Conservation (phyloP, 37 sponge, comb jelly and placozoan genomes). For the Tethya wilhelma region DNA sequence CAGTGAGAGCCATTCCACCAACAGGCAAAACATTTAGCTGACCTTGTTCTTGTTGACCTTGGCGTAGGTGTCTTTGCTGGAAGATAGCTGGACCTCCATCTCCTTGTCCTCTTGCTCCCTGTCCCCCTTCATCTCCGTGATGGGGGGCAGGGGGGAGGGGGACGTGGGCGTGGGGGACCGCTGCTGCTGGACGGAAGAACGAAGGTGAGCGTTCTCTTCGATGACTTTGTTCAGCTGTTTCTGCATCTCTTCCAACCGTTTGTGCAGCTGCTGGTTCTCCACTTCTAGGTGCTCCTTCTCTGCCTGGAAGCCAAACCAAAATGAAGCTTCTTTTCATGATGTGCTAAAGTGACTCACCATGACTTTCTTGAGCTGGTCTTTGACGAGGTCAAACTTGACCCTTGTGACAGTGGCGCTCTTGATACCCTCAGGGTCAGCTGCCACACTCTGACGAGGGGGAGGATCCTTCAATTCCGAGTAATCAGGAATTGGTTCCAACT, state of each 20-base stretch:
- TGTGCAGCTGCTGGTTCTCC: constrained; percentile 37
- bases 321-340: too few species aligned
- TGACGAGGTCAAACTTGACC: constrained; percentile 21
- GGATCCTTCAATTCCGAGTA: constrained; percentile 30
- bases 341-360: constrained; percentile 1
- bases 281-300: constrained; percentile 37
- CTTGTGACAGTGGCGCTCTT: background rate
- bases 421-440: background rate
- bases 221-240: constrained; percentile 59
- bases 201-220: constrained; percentile 54
- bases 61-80: constrained; percentile 13
- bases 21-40: background rate
- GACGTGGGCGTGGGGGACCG: constrained; percentile 12
- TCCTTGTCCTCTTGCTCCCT: constrained; percentile 1
- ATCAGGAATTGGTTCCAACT: constrained; percentile 6
- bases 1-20: background rate
- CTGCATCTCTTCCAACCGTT: constrained; percentile 41
- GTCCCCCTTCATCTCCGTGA: constrained; percentile 10
- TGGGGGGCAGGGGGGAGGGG: constrained; percentile 24
- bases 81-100: background rate
- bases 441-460: constrained; percentile 8
- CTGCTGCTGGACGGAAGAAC: background rate
- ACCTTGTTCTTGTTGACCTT: constrained; percentile 30
- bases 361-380: constrained; percentile 28
- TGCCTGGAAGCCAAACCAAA: constrained; percentile 16